Evolutionary conservation across 2,113 vertebrate genomes (phyloP), one percentile per base, ranked within the genome.

Genomic region (Hypomesus transpacificus): DNA sequence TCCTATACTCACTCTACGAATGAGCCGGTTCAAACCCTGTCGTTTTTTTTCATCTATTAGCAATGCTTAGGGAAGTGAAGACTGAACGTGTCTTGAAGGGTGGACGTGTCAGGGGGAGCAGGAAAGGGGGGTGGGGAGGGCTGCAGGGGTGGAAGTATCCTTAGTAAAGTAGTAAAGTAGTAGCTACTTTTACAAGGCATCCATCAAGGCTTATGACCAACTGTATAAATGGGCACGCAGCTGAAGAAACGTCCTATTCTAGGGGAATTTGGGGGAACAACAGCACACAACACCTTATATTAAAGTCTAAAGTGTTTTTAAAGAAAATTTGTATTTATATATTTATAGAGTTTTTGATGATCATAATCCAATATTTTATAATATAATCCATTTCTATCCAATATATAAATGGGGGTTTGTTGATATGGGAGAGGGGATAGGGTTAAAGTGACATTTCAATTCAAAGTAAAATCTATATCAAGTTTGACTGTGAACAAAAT

Each of bases 401-500:
- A 86, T 84, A 84, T 84, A 87, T 77, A 78, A 79, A 85, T 51
- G 66, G 28, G 81, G 84, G 71, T 67, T 67, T 62, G 67, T 70
- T 71, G 74, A 77, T 71, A 52, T 62, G 53, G 73, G 72, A 26
- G 58, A 71, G 72, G 83, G 78, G 81, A 21, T 84, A 82, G 78
- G 69, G 39, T 68, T 39, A 84, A 84, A 85, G 82, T 81, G 83
- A 84, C 77, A 78, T 82, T 76, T 83, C 80, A 79, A 87, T 80
- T 71, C 80, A 87, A 88, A 88, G 84, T 87, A 86, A 88, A 82
- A 84, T 83, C 75, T 85, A 86, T 79, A 80, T 83, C 80, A 78
- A 26, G 39, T 87, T 73, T 85, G 69, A 78, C 75, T 78, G 82
- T 78, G 73, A 88, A 85, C 80, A 83, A 70, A 71, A 58, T 34